Evolutionary conservation across 2,797 vertebrate species (phyloP).

Genomic region (Hoplostethus mediterraneus): DNA sequence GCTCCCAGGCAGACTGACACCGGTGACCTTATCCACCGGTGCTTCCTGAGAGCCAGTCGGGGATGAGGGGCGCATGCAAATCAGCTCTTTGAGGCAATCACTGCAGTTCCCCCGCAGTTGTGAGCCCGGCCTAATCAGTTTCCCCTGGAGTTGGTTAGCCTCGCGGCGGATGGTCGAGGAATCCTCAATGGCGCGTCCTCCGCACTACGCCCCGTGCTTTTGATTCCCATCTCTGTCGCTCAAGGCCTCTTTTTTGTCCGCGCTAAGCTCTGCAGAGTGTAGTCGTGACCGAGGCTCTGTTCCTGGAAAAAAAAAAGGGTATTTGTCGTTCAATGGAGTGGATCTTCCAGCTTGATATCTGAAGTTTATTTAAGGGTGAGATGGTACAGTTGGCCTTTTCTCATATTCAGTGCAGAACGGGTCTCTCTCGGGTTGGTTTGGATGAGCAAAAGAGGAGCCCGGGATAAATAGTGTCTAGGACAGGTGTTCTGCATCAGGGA

Average conservation of each 20-base stretch:
- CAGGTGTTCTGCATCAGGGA: constrained; percentile 77
- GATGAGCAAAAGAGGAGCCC: constrained; percentile 25
- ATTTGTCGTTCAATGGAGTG: constrained; percentile 38
- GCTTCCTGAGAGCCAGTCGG: constrained; percentile 64
- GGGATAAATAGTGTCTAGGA: constrained; percentile 63
- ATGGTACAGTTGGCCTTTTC: constrained; percentile 8
- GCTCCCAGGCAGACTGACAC: constrained; percentile 69
- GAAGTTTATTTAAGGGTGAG: constrained; percentile 14
- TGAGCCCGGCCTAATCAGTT: constrained; percentile 58
- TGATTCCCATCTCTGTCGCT: constrained; percentile 34
- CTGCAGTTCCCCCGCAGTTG: constrained; percentile 55
- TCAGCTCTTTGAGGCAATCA: constrained; percentile 68
- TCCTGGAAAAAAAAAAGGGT: constrained; percentile 17
- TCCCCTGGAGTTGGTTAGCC: constrained; percentile 53
- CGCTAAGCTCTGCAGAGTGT: constrained; percentile 19
- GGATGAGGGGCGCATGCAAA: constrained; percentile 75
- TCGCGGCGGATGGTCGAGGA: constrained; percentile 41
- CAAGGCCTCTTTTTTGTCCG: constrained; percentile 4
- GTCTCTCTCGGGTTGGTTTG: constrained; percentile 20
- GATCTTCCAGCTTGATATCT: constrained; percentile 28
- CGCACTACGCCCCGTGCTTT: background rate
- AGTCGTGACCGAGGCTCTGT: constrained; percentile 15
- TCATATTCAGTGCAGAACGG: constrained; percentile 11
- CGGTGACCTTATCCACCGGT: constrained; percentile 74
- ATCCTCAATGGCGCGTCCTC: constrained; percentile 9